These are phyloP conservation scores for Acromyrmex charruanus DNA, from an alignment of 1,140 invertebrate genomes.

Conservation along the genomic window DNA sequence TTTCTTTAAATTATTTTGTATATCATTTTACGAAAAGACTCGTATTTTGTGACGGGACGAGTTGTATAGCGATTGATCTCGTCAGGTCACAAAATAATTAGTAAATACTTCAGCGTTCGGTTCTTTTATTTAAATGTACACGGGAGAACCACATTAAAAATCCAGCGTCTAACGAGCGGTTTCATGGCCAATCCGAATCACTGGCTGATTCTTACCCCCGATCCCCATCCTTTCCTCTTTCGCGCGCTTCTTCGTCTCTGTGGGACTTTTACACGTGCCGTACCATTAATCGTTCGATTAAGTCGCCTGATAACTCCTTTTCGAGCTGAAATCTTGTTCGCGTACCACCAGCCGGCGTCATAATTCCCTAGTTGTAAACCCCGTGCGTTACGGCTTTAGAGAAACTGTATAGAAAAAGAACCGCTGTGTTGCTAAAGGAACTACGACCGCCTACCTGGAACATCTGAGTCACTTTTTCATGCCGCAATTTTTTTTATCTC, in stretches of 20 bases:
- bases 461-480: conserved; percentile 68
- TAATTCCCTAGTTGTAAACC: conserved; percentile 68
- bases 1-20: background rate
- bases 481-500: background rate
- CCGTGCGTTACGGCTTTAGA: conserved; percentile 1
- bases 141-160: conserved; percentile 39
- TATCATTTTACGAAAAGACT: background rate
- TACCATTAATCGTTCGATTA: conserved; percentile 81
- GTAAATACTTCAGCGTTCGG: conserved; percentile 75
- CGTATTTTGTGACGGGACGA: conserved; percentile 2
- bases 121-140: conserved; percentile 73
- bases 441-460: conserved; percentile 73
- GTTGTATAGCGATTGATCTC: conserved; percentile 51
- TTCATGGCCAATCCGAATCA: conserved; percentile 63
- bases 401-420: conserved; percentile 25
- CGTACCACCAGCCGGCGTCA: conserved; percentile 66
- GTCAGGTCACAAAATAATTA: conserved; percentile 74
- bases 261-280: conserved; percentile 73
- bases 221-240: conserved; percentile 59
- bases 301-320: conserved; percentile 76
- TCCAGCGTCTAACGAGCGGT: conserved; percentile 73
- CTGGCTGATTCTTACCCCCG: conserved; percentile 56
- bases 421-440: conserved; percentile 8
- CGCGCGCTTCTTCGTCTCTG: conserved; percentile 64
- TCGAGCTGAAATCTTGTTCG: conserved; percentile 45